Base-by-base conservation (phyloP, 2,797 vertebrate genomes). In the Ceyx erithaca region DNA sequence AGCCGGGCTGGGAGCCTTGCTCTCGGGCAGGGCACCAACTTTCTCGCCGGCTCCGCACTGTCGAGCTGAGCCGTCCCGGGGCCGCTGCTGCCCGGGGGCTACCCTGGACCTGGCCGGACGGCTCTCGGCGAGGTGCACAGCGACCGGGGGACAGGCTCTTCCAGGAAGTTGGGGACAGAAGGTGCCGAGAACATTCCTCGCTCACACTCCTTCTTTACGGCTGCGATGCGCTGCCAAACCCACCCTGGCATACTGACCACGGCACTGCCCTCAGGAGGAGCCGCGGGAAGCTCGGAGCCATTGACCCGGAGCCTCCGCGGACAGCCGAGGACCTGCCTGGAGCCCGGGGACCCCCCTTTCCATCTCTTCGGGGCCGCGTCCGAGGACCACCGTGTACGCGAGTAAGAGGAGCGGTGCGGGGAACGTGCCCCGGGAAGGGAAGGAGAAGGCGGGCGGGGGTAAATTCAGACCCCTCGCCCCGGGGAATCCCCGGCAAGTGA, bases 141-240 rank as follows among this genome's bases (percentile, higher is more conserved):
- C 28, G 52, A 10, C 33, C 9, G 68, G 30, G 30, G 16, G 9
- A 40, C 30, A 21, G 30, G 33, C 12, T 72, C 52, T 80, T 46
- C 75, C 66, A 15, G 92, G 33, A 91, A 93, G 68, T 76, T 95
- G 52, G 57, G 77, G 37, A 58, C 59, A 10, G 49, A 62, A n/a
- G 40, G 37, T 83, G 52, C 83, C 69, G 70, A 69, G 94, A 84
- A 90, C 35, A 23, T 83, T 91, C 91, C 41, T 69, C 49, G 55
- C 71, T 52, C 35, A 17, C 41, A 25, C 52, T 45, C 45, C 14
- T 54, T 46, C 61, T 26, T 4, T 13, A 13, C 15, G 48, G 59
- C 85, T 33, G 71, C 59, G 55, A 69, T 45, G 71, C 70, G 4
- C 76, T 12, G 57, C 55, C 64, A 37, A 62, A 79, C 7, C 55